Base-by-base conservation (phyloP, 2,888 invertebrate species). In the Drosophila niveifrons region DNA sequence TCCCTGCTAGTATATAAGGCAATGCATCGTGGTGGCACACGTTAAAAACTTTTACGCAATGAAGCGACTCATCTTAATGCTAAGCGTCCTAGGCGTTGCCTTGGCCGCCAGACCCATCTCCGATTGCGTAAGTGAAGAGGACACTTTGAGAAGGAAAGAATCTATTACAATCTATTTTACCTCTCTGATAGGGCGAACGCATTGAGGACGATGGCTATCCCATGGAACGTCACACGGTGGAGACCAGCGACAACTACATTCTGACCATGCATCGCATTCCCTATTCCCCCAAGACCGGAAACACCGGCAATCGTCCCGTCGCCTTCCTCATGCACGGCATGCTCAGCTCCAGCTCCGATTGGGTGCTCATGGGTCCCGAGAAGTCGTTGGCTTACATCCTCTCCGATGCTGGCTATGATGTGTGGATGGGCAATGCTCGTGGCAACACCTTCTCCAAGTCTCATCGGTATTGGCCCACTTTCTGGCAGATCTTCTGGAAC, bases 391-490 rank as follows among this genome's bases (percentile, higher is more conserved):
- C 87, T n/a, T 92, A 90, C 50, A 71, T 89, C 8, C 80, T 96
- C 10, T 94, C 95, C 0, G 95, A 96, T 82, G 93, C 93, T 70
- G 96, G 95, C 3, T 96, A 94, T 78, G 96, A 96, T 76, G 95
- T 96, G 0, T 97, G 97, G 97, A 91, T 97, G 92, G 96, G 96
- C 0, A 97, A 97, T 88, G 94, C 94, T 3, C 94, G 97, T n/a
- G 97, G 97, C 11, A 96, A 95, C 85, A 93, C 93, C 3, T 95
- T 95, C 84, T 93, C 93, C 8, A 92, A 91, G 68, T 90, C 91
- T 9, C 95, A 95, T 80, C 85, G 89, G 17, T 90, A 82, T n/a
- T 91, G 92, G 61, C 86, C 90, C 29, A 90, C 92, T 0, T 82
- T 58, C 31, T 75, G 78, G 74, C 83, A 89, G 43, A 17, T 77